Conservation (phyloP, 92 coral and sea anemone genomes). For the Epizoanthus ramosus region DNA sequence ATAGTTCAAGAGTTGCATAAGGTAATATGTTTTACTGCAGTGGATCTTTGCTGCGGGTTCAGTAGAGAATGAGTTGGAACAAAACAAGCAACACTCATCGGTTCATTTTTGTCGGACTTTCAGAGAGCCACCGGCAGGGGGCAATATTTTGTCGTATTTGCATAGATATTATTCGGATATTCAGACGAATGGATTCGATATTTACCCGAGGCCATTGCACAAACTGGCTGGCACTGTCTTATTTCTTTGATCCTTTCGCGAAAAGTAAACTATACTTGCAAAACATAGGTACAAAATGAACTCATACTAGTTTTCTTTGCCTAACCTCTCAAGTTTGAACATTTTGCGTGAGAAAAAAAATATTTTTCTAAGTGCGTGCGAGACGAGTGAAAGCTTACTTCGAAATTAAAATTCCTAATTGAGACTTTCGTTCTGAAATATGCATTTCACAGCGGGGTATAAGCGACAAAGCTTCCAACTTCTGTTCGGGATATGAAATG, state of each 20-base stretch:
- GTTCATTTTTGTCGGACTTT: slow-evolving; percentile 21
- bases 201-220: slow-evolving; percentile 36
- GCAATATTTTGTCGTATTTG: slow-evolving; percentile 42
- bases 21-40: no score
- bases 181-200: slow-evolving; percentile 27
- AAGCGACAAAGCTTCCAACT: slow-evolving; percentile 28
- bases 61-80: neutral
- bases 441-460: slow-evolving; percentile 49
- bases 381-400: slow-evolving; percentile 26
- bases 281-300: neutral
- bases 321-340: neutral
- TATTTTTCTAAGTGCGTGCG: slow-evolving; percentile 34
- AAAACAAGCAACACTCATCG: slow-evolving; percentile 11
- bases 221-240: neutral
- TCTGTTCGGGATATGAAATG: slow-evolving; percentile 22
- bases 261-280: slow-evolving; percentile 5
- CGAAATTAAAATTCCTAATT: slow-evolving; percentile 45
- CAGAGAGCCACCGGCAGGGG: slow-evolving; percentile 44
- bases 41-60: no score
- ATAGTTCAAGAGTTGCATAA: no score
- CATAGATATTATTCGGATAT: slow-evolving; percentile 40
- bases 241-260: slow-evolving; percentile 9
- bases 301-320: slow-evolving; percentile 7
- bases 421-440: slow-evolving; percentile 40
- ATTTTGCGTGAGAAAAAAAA: slow-evolving; percentile 7